phyloP scores from a whole-genome alignment of 1,140 invertebrate genomes.

The Danaus plexippus region DNA sequence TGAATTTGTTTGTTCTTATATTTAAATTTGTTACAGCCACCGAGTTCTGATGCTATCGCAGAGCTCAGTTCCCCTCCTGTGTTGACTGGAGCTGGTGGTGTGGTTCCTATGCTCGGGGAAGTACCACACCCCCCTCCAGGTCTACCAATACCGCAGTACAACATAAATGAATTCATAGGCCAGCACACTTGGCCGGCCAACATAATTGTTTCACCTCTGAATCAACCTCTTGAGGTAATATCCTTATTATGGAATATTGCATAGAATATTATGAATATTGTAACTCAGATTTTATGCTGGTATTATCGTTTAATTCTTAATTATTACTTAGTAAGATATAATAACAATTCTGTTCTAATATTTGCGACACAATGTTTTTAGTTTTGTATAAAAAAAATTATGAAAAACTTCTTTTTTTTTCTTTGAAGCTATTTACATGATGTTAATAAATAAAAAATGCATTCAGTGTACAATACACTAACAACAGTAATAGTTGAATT shows the following conservation, averaged over 20 bases:
- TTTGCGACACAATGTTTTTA: not conserved
- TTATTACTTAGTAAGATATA: no score
- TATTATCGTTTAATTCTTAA: no score
- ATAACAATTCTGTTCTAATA: no score
- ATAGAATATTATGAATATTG: not conserved
- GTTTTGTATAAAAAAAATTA: no score
- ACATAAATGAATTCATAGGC: slow-evolving; percentile 56
- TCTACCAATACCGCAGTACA: slow-evolving; percentile 58
- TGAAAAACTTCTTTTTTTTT: no score
- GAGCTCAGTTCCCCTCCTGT: slow-evolving; percentile 55
- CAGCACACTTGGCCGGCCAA: slow-evolving; percentile 62
- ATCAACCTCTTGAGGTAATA: slow-evolving; percentile 60
- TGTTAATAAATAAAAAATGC: no score
- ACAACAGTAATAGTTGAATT: no score
- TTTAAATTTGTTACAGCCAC: slow-evolving; percentile 40
- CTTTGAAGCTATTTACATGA: no score
- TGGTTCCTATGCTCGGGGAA: slow-evolving; percentile 52
- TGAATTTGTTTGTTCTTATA: not conserved
- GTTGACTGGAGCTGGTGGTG: slow-evolving; percentile 37
- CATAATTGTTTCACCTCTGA: slow-evolving; percentile 55
- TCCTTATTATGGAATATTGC: not conserved
- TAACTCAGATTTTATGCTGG: no score
- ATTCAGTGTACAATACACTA: no score
- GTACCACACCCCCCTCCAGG: slow-evolving; percentile 57
- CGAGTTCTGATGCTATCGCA: slow-evolving; percentile 49